Evolutionary conservation across 2,113 vertebrate species (phyloP).

Genomic region (Todiramphus chloris): DNA sequence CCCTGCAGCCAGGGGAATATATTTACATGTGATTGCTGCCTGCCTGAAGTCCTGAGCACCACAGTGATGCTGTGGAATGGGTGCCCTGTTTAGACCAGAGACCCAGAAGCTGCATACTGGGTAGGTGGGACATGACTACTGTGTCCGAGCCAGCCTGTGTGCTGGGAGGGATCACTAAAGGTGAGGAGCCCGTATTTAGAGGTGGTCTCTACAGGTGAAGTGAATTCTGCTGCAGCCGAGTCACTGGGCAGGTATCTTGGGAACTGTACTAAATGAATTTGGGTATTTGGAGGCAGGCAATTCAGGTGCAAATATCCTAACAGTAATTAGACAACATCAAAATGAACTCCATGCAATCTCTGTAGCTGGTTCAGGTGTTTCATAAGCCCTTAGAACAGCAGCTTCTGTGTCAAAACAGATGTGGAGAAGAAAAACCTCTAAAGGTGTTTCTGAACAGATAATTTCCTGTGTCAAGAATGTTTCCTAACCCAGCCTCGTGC

Average conservation of each 20-base stretch:
- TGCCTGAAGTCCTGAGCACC: neutral
- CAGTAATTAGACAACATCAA: neutral
- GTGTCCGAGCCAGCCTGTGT: neutral
- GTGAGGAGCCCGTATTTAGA: neutral
- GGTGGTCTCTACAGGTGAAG: neutral
- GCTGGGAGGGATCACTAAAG: neutral
- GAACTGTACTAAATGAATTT: neutral
- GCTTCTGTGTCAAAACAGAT: constrained; percentile 26
- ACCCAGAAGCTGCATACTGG: neutral
- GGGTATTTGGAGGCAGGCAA: neutral
- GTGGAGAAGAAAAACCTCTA: constrained; percentile 9
- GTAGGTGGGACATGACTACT: neutral
- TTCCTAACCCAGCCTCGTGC: neutral
- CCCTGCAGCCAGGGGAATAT: constrained; percentile 10
- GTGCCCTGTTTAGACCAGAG: neutral
- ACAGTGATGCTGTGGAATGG: neutral
- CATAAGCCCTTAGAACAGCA: neutral
- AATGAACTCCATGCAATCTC: neutral
- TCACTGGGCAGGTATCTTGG: neutral
- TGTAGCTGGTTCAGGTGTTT: neutral
- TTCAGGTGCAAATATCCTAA: neutral
- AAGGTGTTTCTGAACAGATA: constrained; percentile 20
- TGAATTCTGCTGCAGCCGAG: neutral
- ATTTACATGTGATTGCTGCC: constrained; percentile 1
- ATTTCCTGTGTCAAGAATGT: neutral